Base-by-base conservation (phyloP, 2,113 vertebrate genomes). In the Carollia perspicillata region DNA sequence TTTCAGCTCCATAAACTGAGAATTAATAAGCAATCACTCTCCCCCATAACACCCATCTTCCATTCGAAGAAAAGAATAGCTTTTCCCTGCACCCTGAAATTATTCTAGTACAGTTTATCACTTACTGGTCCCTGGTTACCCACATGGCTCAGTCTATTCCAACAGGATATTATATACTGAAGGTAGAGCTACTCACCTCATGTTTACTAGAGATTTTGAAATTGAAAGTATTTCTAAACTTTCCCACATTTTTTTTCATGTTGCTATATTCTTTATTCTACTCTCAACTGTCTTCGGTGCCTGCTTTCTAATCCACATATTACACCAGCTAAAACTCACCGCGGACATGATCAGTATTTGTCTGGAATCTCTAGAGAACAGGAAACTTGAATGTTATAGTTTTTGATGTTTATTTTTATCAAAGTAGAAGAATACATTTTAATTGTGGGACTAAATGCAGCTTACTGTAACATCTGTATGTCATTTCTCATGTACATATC, bases 331-430 rank as follows among this genome's bases (percentile, higher is more conserved):
- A 72, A 86, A 63, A 42, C n/a, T 86, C 81, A 47, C 44, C 35
- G 23, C 55, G 74, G 44, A 65, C 23, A 71, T 20, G 16, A 13
- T 94, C 42, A 42, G 22, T 68, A 47, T 92, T 63, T 88, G 47
- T 55, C 40, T 58, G 87, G 55, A 71, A 26, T 90, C 28, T 77
- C 65, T 74, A 84, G 20, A 87, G 51, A 83, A 83, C 11, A 83
- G 18, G 35, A 80, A 75, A 69, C 26, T 17, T 33, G 8, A 26
- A 49, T 87, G 16, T 42, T 47, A 40, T 6, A 0, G 23, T 81
- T 89, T 63, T 90, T 9, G 49, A 42, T 37, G 81, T 93, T 94
- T 94, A 83, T 94, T 94, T 75, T 75, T 93, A 75, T 93, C 85
- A 94, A 86, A 84, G 37, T 28, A 63, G 12, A 63, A 63, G 26